These are phyloP conservation scores for Orycteropus afer DNA, from an alignment of 2,113 vertebrate species.

Conservation along the genomic window DNA sequence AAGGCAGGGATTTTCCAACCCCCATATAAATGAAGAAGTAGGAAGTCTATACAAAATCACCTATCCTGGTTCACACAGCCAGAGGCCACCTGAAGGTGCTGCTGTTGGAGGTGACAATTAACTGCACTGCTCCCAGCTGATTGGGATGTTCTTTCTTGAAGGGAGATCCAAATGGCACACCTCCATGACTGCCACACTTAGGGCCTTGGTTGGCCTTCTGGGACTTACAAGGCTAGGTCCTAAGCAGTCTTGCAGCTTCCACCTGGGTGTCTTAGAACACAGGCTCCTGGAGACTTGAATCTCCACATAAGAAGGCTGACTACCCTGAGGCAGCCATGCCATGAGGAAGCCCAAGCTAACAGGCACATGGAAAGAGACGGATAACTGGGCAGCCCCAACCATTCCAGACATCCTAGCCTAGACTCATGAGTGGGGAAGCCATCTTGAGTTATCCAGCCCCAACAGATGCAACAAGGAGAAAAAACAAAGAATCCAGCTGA, in stretches of 20 bases:
- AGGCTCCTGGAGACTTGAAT: background rate
- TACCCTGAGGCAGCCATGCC: background rate
- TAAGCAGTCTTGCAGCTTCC: background rate
- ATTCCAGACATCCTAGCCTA: background rate
- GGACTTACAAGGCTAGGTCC: background rate
- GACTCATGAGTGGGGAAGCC: fast-evolving
- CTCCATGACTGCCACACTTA: fast-evolving
- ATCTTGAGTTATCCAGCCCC: background rate
- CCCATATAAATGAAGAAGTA: fast-evolving
- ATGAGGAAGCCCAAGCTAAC: background rate
- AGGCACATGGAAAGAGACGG: fast-evolving
- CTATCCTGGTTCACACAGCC: background rate
- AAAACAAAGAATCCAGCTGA: background rate
- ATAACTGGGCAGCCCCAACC: fast-evolving
- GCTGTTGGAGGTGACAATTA: background rate
- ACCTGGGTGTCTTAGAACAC: background rate
- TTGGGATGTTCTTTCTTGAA: no score
- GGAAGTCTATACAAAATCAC: no score
- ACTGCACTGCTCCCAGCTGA: no score
- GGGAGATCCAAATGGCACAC: no score
- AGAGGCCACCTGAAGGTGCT: no score
- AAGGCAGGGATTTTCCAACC: background rate
- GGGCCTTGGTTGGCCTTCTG: background rate
- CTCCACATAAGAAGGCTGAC: background rate
- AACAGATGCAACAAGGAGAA: background rate